Conservation (phyloP, 1,140 invertebrate species). For the Scaptomyza montana region DNA sequence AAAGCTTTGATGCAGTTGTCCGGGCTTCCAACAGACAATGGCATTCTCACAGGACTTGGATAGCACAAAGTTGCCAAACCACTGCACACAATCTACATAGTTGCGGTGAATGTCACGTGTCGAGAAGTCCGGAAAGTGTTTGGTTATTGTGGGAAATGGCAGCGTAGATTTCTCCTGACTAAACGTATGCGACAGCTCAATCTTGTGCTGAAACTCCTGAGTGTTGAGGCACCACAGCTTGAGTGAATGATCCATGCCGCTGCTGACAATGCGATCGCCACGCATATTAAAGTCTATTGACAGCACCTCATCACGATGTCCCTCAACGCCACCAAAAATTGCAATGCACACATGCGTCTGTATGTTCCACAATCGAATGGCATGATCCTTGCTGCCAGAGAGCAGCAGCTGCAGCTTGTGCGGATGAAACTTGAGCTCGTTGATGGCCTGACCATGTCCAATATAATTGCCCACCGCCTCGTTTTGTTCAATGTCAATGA, state of each 20-base stretch:
- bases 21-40: slow-evolving; percentile 86
- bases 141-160: slow-evolving; percentile 94
- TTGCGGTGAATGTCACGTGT: slow-evolving; percentile 98
- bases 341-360: slow-evolving; percentile 97
- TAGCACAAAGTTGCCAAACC: slow-evolving; percentile 97
- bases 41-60: slow-evolving; percentile 99
- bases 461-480: slow-evolving; percentile 95
- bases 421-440: slow-evolving; percentile 97
- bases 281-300: slow-evolving; percentile 97
- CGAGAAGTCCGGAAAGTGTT: slow-evolving; percentile 98
- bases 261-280: slow-evolving; percentile 95
- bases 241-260: slow-evolving; percentile 98
- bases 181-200: slow-evolving; percentile 93
- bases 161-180: slow-evolving; percentile 89
- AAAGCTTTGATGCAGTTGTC: slow-evolving; percentile 70
- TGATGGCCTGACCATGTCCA: slow-evolving; percentile 94
- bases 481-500: slow-evolving; percentile 93
- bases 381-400: slow-evolving; percentile 98
- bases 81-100: slow-evolving; percentile 98
- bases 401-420: slow-evolving; percentile 94
- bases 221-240: slow-evolving; percentile 97
- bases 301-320: slow-evolving; percentile 97
- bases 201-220: slow-evolving; percentile 92
- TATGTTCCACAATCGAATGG: slow-evolving; percentile 97
- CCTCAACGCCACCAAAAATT: slow-evolving; percentile 98